A percentile compares a stretch with the other conserved stretches of the same genome.
Evolutionary conservation across 1,140 invertebrate genomes (phyloP).

Genomic region (Drosophila truncata): DNA sequence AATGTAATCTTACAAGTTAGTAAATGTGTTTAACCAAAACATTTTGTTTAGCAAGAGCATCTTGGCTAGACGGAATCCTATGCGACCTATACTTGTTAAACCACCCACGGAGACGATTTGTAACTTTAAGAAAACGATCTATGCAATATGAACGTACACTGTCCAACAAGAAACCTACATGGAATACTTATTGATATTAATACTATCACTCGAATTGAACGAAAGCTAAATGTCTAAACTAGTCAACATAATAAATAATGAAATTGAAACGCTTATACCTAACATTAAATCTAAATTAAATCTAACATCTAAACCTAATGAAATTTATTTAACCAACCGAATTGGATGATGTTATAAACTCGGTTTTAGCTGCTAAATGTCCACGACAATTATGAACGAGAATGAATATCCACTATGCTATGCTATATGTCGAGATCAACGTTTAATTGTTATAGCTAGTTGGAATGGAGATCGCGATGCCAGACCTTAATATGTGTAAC

Average conservation of each 20-base stretch:
- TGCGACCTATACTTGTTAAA: constrained; percentile 75
- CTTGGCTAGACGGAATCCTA: constrained; percentile 37
- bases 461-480: constrained; percentile 7
- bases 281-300: constrained; percentile 36
- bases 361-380: constrained; percentile 70
- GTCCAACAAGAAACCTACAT: constrained; percentile 48
- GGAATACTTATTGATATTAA: constrained; percentile 44
- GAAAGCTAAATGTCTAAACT: constrained; percentile 72
- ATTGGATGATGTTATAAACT: constrained; percentile 26
- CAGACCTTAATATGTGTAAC: constrained; percentile 33
- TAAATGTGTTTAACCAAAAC: constrained; percentile 20
- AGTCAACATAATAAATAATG: constrained; percentile 68
- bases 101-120: constrained; percentile 55
- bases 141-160: constrained; percentile 68
- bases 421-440: constrained; percentile 7
- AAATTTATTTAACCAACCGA: constrained; percentile 57
- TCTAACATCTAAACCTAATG: background rate
- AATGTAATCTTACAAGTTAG: constrained; percentile 20
- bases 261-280: constrained; percentile 75
- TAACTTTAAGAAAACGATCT: constrained; percentile 59
- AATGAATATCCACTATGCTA: constrained; percentile 55
- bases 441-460: constrained; percentile 25
- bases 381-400: constrained; percentile 27
- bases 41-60: constrained; percentile 36
- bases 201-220: constrained; percentile 43